A percentile compares a stretch with the other conserved stretches of the same genome.
Conservation (phyloP, 1,140 invertebrate species). For the Bombus vancouverensis region DNA sequence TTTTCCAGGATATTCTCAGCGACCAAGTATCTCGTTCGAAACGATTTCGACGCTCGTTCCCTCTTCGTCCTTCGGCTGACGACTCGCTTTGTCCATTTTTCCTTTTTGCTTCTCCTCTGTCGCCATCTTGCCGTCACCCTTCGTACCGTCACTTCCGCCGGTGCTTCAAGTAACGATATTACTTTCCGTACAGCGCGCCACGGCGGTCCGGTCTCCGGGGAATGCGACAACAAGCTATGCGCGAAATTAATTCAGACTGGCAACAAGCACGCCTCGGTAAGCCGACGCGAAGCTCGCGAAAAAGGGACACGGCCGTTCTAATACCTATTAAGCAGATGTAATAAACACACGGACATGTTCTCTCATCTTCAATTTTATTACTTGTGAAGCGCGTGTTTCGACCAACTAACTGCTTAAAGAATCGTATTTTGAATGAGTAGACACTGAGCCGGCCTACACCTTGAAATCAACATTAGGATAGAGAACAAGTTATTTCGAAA, state of each 20-base stretch:
- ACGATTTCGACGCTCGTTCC: constrained; percentile 7
- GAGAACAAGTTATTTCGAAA: not conserved
- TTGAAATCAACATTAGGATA: not conserved
- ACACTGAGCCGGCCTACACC: not conserved
- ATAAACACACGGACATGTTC: constrained; percentile 32
- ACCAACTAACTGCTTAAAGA: not conserved
- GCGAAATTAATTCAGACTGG: constrained; percentile 66
- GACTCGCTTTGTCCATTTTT: not conserved
- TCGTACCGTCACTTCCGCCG: constrained; percentile 41
- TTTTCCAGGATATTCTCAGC: constrained; percentile 38
- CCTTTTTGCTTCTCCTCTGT: too few species aligned
- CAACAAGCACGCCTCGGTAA: constrained; percentile 57
- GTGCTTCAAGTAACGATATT: constrained; percentile 56
- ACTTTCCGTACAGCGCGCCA: constrained; percentile 42
- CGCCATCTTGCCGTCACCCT: constrained; percentile 6
- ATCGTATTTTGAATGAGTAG: not conserved
- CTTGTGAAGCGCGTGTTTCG: not conserved
- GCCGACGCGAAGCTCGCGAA: constrained; percentile 44
- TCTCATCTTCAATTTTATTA: constrained; percentile 45
- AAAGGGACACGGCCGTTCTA: constrained; percentile 6
- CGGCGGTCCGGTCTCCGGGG: constrained; percentile 46
- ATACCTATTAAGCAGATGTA: constrained; percentile 49
- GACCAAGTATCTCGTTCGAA: not conserved
- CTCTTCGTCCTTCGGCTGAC: not conserved
- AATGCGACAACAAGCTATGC: constrained; percentile 65